Evolutionary conservation across 2,113 vertebrate species (phyloP).

Genomic region (Astatoreochromis straeleni): DNA sequence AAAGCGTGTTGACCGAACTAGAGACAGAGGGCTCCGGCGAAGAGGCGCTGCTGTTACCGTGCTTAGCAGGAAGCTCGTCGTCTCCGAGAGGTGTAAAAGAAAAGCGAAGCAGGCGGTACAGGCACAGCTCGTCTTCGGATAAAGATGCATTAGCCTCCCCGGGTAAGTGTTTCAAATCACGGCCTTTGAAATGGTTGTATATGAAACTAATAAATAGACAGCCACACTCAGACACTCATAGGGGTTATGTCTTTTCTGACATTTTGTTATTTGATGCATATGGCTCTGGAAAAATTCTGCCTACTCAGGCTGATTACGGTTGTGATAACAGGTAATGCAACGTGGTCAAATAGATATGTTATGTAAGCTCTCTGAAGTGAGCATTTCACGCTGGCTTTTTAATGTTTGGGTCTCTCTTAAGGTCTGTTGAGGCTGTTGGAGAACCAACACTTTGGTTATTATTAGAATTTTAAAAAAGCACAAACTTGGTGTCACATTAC

Average conservation of each 20-base stretch:
- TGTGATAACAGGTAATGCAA: neutral
- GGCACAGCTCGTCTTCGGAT: conserved; percentile 72
- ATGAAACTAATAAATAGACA: neutral
- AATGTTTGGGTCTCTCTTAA: neutral
- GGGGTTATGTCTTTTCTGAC: neutral
- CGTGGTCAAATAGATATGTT: neutral
- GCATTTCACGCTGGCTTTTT: neutral
- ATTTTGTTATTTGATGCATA: neutral
- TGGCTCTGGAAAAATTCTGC: neutral
- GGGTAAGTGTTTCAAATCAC: conserved; percentile 40
- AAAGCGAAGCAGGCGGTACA: conserved; percentile 52
- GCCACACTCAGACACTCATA: neutral
- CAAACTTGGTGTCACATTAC: neutral
- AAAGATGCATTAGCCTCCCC: conserved; percentile 68
- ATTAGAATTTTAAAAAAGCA: neutral
- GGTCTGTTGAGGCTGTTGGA: neutral
- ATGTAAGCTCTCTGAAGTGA: neutral
- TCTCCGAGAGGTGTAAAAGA: conserved; percentile 46
- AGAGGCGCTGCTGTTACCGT: conserved; percentile 69
- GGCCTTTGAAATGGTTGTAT: neutral
- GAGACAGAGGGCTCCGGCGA: conserved; percentile 71
- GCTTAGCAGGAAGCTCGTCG: conserved; percentile 47
- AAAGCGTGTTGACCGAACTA: conserved; percentile 72
- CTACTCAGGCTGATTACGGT: neutral
- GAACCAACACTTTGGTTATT: neutral